Base-by-base conservation (phyloP, 2,888 invertebrate genomes). In the Pseudanteris insignis region DNA sequence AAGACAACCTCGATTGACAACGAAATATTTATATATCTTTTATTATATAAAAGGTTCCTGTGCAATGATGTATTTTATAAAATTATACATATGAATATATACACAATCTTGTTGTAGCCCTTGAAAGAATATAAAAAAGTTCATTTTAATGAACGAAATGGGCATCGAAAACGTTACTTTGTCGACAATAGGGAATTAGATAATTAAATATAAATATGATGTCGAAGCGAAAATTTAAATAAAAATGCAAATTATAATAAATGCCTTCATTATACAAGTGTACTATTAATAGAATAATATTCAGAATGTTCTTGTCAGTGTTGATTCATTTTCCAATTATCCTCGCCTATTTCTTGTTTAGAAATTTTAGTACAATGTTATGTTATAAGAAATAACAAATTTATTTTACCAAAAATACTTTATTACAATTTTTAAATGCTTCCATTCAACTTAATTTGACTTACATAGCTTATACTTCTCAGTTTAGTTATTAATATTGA, bases 221-320 rank as follows among this genome's bases (percentile, higher is more conserved):
- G 61, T 54, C 61, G 55, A 51, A 61, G 60, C 47, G 53, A 50
- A 54, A 61, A 61, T 55, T 60, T 44, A 55, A 54, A 55, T 46
- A 50, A 55, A 55, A 55, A 55, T 62, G 51, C 61, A 62, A 62
- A 62, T 62, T 55, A 55, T 62, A 55, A 55, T 61, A 55, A 61
- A 61, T 55, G 55, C 61, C 61, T 61, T 61, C 54, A 61, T 61
- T 61, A 48, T 55, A 55, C 61, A 61, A 55, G 44, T 55, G 54
- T 61, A 61, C 50, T 46, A 61, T 61, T 61, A 61, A 61, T 61
- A 61, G 55, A 61, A 61, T 55, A 54, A 55, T 61, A 55, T 61
- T 61, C 55, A 61, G 61, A 61, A 55, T 55, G 61, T 61, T 61
- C 44, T 55, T 61, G 37, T 44, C 48, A 48, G 54, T 29, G 53